These are phyloP conservation scores for Turritopsis rubra DNA, from an alignment of 30 jellyfish, hydroid and myxozoan genomes.

Conservation along the genomic window DNA sequence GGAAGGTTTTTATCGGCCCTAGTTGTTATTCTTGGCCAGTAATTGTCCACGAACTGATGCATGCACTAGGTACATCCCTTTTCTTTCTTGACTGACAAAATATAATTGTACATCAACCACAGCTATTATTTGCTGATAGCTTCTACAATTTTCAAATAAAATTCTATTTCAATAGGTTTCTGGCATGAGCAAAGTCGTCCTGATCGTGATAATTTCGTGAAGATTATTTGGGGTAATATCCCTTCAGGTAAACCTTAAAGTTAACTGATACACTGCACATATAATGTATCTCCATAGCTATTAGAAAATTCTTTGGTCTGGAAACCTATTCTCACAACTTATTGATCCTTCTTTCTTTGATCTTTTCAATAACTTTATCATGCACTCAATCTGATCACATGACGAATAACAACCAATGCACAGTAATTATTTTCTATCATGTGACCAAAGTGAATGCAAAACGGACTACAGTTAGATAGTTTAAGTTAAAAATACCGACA, in stretches of 20 bases:
- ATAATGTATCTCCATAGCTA: too few species aligned
- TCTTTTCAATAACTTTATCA: too few species aligned
- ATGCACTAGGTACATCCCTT: neutral
- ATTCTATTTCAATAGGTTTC: neutral
- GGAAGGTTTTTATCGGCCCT: neutral
- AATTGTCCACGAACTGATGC: conserved; percentile 16
- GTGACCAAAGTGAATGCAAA: too few species aligned
- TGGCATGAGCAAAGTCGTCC: conserved; percentile 19
- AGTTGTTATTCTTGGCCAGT: neutral
- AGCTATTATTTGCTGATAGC: neutral
- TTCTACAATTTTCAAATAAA: neutral
- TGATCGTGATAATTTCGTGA: neutral
- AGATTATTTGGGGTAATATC: neutral
- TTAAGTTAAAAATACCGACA: too few species aligned
- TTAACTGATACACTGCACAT: neutral
- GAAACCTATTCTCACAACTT: too few species aligned
- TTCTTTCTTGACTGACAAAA: neutral
- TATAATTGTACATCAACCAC: neutral
- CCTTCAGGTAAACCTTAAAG: neutral
- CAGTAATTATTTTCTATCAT: too few species aligned
- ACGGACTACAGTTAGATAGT: too few species aligned
- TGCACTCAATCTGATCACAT: too few species aligned
- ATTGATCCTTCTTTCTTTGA: too few species aligned
- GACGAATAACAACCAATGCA: too few species aligned
- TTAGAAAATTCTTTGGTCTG: too few species aligned